phyloP scores from a whole-genome alignment of 2,797 vertebrate genomes.

The Acestrorhynchus altus region DNA sequence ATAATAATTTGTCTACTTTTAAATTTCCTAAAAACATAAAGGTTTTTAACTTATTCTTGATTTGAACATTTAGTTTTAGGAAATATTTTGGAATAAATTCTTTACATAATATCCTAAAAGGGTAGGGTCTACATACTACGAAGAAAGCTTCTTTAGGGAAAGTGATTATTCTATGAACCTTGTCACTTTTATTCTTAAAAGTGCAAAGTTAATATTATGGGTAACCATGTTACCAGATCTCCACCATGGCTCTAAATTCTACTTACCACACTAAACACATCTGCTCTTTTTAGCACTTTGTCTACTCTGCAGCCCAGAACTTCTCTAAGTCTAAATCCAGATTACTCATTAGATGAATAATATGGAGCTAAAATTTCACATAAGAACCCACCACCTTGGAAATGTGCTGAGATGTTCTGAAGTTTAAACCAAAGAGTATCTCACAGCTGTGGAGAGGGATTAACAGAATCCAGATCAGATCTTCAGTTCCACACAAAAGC shows the following conservation, averaged over 20 bases:
- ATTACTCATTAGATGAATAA: conserved; percentile 6
- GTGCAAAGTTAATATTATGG: neutral
- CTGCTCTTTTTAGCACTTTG: neutral
- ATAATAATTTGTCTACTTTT: no score
- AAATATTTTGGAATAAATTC: no score
- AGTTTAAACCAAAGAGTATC: conserved; percentile 54
- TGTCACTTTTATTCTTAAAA: neutral
- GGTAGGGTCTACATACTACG: no score
- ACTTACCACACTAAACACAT: no score
- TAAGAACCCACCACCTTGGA: neutral
- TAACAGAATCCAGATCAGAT: conserved; percentile 75
- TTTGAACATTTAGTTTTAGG: no score
- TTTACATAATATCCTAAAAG: no score
- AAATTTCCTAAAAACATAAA: no score
- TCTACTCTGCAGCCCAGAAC: neutral
- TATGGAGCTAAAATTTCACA: neutral
- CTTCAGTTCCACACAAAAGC: conserved; percentile 78
- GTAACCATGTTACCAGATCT: neutral
- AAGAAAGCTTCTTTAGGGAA: no score
- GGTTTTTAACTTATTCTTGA: no score
- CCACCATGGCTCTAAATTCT: neutral
- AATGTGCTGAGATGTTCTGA: conserved; percentile 7
- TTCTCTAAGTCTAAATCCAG: conserved; percentile 2
- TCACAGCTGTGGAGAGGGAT: conserved; percentile 70
- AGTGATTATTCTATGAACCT: neutral